Conservation (phyloP, 2,797 vertebrate genomes). For the Haliaeetus albicilla region DNA sequence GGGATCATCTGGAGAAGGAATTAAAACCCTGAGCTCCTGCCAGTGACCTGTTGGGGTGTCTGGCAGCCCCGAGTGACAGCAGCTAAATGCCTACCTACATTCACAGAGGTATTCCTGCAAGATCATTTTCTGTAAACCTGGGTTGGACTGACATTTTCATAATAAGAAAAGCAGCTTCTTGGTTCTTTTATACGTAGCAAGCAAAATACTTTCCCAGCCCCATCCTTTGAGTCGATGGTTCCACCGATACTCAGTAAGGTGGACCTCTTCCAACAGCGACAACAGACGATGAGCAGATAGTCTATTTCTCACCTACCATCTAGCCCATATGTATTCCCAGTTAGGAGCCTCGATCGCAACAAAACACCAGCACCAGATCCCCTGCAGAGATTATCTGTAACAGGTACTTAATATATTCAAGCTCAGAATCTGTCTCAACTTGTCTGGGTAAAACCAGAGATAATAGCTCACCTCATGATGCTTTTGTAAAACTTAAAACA, state of each 20-base stretch:
- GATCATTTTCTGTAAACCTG: neutral
- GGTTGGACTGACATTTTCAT: neutral
- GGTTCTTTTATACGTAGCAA: neutral
- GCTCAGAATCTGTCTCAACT: neutral
- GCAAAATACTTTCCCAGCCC: constrained; percentile 1
- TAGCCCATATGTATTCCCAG: neutral
- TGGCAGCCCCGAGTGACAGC: neutral
- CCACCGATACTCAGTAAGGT: neutral
- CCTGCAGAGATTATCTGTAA: neutral
- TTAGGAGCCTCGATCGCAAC: neutral
- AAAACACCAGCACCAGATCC: neutral
- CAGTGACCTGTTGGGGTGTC: neutral
- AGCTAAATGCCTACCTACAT: neutral
- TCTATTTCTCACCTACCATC: neutral
- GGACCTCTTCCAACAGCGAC: neutral
- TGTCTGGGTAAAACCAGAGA: neutral
- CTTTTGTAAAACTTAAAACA: neutral
- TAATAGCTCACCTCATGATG: neutral
- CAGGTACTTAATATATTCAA: neutral
- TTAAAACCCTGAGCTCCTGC: neutral
- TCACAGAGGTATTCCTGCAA: neutral
- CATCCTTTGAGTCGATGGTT: neutral
- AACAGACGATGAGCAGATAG: neutral
- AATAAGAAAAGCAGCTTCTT: constrained; percentile 9
- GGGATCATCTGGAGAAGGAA: neutral